Evolutionary conservation across 2,797 vertebrate genomes (phyloP).

Genomic region (Nasua narica): DNA sequence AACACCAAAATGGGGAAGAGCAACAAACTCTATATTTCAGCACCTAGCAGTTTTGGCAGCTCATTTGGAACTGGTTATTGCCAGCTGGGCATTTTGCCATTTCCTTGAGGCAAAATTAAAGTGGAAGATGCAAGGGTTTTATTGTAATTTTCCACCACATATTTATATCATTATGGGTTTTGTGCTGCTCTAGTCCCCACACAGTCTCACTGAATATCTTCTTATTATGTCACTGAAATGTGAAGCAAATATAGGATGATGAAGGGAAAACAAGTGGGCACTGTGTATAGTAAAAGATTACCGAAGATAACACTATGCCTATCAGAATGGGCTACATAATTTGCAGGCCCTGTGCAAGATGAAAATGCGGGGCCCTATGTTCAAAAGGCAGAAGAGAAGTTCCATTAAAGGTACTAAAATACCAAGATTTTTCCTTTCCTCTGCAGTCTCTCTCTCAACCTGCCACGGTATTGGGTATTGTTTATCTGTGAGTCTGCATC

Average conservation of each 20-base stretch:
- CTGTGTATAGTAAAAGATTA: constrained; percentile 55
- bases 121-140: constrained; percentile 71
- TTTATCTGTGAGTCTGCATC: background rate
- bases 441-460: background rate
- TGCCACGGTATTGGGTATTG: background rate
- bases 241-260: constrained; percentile 61
- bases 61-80: constrained; percentile 61
- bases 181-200: constrained; percentile 70
- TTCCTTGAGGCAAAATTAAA: constrained; percentile 75
- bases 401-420: background rate
- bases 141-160: constrained; percentile 76
- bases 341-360: constrained; percentile 8
- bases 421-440: background rate
- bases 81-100: constrained; percentile 75
- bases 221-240: constrained; percentile 69
- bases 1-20: constrained; percentile 13
- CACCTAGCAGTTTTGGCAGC: constrained; percentile 61
- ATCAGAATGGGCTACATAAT: constrained; percentile 9
- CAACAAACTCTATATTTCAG: constrained; percentile 42
- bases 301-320: constrained; percentile 35
- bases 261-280: constrained; percentile 59
- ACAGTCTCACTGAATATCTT: constrained; percentile 69
- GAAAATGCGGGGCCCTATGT: background rate
- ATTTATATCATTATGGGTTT: constrained; percentile 80
- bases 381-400: background rate